Evolutionary conservation across 2,888 invertebrate species (phyloP).

Genomic region (Tetramorium bicarinatum): DNA sequence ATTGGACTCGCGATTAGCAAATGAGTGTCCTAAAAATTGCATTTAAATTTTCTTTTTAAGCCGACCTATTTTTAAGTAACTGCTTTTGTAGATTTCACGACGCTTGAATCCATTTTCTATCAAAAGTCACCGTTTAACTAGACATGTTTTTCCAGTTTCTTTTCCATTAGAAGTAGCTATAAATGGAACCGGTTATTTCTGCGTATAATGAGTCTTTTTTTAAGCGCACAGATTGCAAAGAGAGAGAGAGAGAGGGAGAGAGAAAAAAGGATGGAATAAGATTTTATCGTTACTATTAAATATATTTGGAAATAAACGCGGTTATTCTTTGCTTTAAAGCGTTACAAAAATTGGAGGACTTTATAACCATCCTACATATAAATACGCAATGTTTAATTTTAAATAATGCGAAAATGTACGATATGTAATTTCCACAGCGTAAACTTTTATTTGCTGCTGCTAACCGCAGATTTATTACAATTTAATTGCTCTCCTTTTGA

Average conservation of each 20-base stretch:
- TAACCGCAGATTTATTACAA: constrained; percentile 49
- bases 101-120: neutral
- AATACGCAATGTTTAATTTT: constrained; percentile 46
- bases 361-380: constrained; percentile 27
- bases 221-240: neutral
- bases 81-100: neutral
- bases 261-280: neutral
- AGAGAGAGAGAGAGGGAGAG: neutral
- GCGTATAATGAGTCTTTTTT: constrained; percentile 31
- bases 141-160: constrained; percentile 26
- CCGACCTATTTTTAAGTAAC: neutral
- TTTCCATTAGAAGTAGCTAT: constrained; percentile 32
- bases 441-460: constrained; percentile 47
- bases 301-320: constrained; percentile 13
- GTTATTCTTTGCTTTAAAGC: constrained; percentile 11
- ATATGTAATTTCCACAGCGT: constrained; percentile 44
- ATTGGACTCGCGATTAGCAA: constrained; percentile 9
- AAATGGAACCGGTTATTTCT: constrained; percentile 39
- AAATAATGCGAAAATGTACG: constrained; percentile 48
- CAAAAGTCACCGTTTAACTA: constrained; percentile 38
- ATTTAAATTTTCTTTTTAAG: neutral
- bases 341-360: constrained; percentile 20
- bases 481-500: constrained; percentile 56
- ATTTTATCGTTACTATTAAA: constrained; percentile 21
- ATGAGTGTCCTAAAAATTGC: constrained; percentile 19